phyloP scores from a whole-genome alignment of 2,888 invertebrate species.

The Eristalis tenax region DNA sequence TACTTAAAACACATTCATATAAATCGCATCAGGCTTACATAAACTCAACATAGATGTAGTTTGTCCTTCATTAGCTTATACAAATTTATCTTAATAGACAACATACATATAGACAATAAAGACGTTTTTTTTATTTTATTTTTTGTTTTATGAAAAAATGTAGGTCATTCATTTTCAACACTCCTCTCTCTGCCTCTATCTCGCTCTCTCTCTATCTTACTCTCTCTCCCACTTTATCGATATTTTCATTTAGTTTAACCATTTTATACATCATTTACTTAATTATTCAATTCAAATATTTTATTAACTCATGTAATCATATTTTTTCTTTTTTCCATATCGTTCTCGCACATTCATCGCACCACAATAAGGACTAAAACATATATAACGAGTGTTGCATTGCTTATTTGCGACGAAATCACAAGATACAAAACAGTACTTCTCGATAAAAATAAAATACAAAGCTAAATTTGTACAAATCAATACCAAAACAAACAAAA shows the following conservation, averaged over 20 bases:
- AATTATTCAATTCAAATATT: conserved; percentile 55
- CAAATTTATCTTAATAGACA: neutral
- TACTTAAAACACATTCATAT: neutral
- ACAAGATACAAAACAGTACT: conserved; percentile 73
- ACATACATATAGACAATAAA: conserved; percentile 2
- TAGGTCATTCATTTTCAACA: conserved; percentile 18
- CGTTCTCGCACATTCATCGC: conserved; percentile 73
- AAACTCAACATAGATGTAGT: conserved; percentile 6
- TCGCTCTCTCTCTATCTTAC: conserved; percentile 2
- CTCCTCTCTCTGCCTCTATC: neutral
- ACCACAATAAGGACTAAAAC: conserved; percentile 73
- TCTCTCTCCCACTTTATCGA: neutral
- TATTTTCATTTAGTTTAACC: conserved; percentile 35
- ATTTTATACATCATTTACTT: conserved; percentile 43
- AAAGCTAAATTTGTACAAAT: conserved; percentile 56
- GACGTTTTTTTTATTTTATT: neutral
- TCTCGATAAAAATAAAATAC: conserved; percentile 56
- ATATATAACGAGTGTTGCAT: conserved; percentile 74
- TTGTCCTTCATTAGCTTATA: neutral
- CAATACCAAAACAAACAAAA: conserved; percentile 57
- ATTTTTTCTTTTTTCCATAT: conserved; percentile 72
- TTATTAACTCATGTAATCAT: conserved; percentile 66
- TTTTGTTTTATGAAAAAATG: neutral
- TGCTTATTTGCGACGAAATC: conserved; percentile 75
- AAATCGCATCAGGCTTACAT: neutral